Evolutionary conservation across 1,140 invertebrate species (phyloP).

Genomic region (Trypoxylus dichotomus): DNA sequence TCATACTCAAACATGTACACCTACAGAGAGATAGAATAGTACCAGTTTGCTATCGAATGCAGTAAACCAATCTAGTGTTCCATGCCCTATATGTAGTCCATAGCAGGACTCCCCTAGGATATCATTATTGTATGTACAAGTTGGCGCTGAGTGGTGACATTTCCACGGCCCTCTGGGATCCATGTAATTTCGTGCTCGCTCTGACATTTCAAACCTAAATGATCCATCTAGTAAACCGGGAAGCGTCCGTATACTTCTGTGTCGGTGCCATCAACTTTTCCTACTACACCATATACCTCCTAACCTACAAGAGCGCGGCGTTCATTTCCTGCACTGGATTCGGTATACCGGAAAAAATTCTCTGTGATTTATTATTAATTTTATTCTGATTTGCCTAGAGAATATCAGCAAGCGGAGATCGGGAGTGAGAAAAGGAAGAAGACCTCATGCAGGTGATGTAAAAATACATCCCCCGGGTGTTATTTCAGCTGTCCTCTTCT

Average conservation of each 20-base stretch:
- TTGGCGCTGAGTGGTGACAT: slow-evolving; percentile 49
- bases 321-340: neutral
- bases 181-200: slow-evolving; percentile 44
- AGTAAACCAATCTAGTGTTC: slow-evolving; percentile 18
- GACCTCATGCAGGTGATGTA: slow-evolving; percentile 18
- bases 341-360: neutral
- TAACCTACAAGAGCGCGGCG: neutral
- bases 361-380: slow-evolving; percentile 37
- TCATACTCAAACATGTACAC: neutral
- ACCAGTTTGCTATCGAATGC: neutral
- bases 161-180: slow-evolving; percentile 44
- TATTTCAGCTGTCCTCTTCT: neutral
- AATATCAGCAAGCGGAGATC: slow-evolving; percentile 4
- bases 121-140: slow-evolving; percentile 50
- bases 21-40: neutral
- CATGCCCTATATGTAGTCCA: neutral
- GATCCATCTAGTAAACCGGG: slow-evolving; percentile 43
- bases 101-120: slow-evolving; percentile 43
- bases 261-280: neutral
- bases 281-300: neutral
- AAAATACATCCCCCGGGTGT: slow-evolving; percentile 25
- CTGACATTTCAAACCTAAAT: slow-evolving; percentile 48
- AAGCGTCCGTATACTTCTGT: slow-evolving; percentile 11
- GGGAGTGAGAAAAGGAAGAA: slow-evolving; percentile 1
- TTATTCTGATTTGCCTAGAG: slow-evolving; percentile 36